A percentile compares a stretch with the other conserved stretches of the same genome.
Evolutionary conservation across 2,888 invertebrate species (phyloP).

Genomic region (Netelia fuscicornis): DNA sequence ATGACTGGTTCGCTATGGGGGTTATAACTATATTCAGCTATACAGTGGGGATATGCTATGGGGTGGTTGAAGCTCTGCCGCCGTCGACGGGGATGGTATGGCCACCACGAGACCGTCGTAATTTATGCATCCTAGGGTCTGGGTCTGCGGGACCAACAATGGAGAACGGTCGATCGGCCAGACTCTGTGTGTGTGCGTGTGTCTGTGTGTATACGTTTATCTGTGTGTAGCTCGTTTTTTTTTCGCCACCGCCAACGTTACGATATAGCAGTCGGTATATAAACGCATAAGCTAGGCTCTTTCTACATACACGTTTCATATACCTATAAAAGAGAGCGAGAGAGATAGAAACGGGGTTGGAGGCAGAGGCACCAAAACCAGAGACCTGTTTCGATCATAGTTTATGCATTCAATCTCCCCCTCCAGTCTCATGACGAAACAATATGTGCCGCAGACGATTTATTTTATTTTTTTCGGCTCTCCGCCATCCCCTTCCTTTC

Average conservation of each 20-base stretch:
- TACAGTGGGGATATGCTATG: not conserved
- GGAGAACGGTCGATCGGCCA: conserved; percentile 55
- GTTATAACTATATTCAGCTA: conserved; percentile 16
- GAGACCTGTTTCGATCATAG: conserved; percentile 63
- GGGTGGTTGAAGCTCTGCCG: conserved; percentile 21
- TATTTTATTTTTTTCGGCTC: not conserved
- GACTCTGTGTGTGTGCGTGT: not conserved
- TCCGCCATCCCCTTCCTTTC: not conserved
- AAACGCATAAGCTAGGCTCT: not conserved
- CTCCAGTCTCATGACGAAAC: conserved; percentile 62
- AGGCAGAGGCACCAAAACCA: conserved; percentile 40
- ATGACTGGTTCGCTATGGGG: conserved; percentile 64
- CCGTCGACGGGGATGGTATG: conserved; percentile 46
- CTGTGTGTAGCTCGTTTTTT: not conserved
- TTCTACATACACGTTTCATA: conserved; percentile 29
- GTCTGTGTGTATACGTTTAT: not conserved
- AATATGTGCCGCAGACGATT: conserved; percentile 58
- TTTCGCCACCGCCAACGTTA: not conserved
- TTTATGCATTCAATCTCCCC: conserved; percentile 67
- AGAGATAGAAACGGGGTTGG: conserved; percentile 2
- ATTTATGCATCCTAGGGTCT: conserved; percentile 71
- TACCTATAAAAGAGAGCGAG: conserved; percentile 22
- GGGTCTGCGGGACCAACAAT: conserved; percentile 63
- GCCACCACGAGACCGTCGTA: conserved; percentile 67
- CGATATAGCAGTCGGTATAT: not conserved